Evolutionary conservation across 2,797 vertebrate genomes (phyloP).

Genomic region (Crypturellus tataupa): DNA sequence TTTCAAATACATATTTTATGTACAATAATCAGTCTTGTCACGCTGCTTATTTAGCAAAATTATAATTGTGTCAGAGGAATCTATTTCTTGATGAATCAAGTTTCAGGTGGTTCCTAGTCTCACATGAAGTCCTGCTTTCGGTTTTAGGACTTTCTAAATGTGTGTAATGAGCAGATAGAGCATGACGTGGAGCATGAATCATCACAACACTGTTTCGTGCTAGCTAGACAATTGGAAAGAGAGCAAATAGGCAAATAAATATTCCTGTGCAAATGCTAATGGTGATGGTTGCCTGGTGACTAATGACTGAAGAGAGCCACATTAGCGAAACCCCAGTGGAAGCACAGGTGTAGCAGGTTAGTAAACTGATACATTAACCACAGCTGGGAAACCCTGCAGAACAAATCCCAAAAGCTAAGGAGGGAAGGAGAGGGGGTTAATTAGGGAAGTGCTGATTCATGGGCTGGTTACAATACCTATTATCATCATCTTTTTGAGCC

Average conservation of each 20-base stretch:
- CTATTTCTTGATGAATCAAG: not conserved
- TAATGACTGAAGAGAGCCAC: not conserved
- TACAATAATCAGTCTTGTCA: not conserved
- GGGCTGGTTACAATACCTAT: not conserved
- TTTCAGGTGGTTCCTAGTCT: slow-evolving; percentile 1
- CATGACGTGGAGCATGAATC: not conserved
- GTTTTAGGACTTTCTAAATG: not conserved
- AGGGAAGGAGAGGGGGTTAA: not conserved
- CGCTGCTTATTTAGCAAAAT: not conserved
- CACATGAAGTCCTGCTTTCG: slow-evolving; percentile 25
- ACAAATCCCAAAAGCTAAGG: slow-evolving; percentile 28
- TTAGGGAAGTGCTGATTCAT: not conserved
- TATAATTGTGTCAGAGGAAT: not conserved
- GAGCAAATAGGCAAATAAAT: slow-evolving; percentile 49
- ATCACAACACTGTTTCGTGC: not conserved
- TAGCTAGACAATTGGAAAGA: not conserved
- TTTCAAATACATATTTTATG: not conserved
- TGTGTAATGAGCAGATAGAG: not conserved
- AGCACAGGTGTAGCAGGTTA: slow-evolving; percentile 43
- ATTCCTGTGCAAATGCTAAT: slow-evolving; percentile 16
- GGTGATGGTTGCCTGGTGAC: slow-evolving; percentile 42
- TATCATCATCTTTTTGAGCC: not conserved
- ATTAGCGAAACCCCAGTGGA: not conserved
- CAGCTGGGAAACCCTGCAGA: not conserved
- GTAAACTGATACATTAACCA: slow-evolving; percentile 13